A percentile compares a stretch with the other conserved stretches of the same genome.
Conservation (phyloP, 2,797 vertebrate genomes). For the Megalops cyprinoides region DNA sequence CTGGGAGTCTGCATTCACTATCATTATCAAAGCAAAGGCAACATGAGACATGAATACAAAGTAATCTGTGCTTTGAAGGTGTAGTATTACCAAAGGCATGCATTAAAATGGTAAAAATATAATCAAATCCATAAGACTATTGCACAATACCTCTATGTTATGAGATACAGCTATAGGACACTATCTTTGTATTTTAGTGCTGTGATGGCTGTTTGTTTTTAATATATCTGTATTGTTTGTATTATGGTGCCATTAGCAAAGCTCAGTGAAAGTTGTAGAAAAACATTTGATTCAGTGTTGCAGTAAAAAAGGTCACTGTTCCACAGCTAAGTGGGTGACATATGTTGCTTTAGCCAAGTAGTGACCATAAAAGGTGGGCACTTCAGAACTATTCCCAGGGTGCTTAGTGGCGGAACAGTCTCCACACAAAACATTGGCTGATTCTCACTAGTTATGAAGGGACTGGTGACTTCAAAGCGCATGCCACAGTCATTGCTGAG, state of each 20-base stretch:
- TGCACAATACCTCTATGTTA: too few species aligned
- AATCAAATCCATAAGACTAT: too few species aligned
- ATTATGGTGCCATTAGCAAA: not conserved
- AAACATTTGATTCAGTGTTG: not conserved
- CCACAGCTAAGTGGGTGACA: slow-evolving; percentile 15
- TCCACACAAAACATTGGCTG: slow-evolving; percentile 28
- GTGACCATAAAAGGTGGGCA: slow-evolving; percentile 34
- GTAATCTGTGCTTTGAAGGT: too few species aligned
- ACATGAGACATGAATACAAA: too few species aligned
- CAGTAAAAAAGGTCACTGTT: not conserved
- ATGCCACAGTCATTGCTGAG: slow-evolving; percentile 27
- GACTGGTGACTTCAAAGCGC: slow-evolving; percentile 18
- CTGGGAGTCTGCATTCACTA: too few species aligned
- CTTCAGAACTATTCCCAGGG: slow-evolving; percentile 10
- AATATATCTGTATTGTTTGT: not conserved
- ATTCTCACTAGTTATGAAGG: not conserved
- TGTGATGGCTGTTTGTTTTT: too few species aligned
- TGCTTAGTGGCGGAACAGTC: not conserved
- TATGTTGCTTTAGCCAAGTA: slow-evolving; percentile 15
- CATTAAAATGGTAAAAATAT: too few species aligned
- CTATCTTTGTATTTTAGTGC: too few species aligned
- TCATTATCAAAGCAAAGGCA: too few species aligned
- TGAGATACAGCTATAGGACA: too few species aligned
- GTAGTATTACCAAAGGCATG: too few species aligned
- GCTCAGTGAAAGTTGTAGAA: not conserved